Percentiles rank a stretch among this genome's conserved stretches.
These are phyloP conservation scores for Graphium colonna DNA, from an alignment of 2,888 invertebrate genomes.

Conservation along the genomic window DNA sequence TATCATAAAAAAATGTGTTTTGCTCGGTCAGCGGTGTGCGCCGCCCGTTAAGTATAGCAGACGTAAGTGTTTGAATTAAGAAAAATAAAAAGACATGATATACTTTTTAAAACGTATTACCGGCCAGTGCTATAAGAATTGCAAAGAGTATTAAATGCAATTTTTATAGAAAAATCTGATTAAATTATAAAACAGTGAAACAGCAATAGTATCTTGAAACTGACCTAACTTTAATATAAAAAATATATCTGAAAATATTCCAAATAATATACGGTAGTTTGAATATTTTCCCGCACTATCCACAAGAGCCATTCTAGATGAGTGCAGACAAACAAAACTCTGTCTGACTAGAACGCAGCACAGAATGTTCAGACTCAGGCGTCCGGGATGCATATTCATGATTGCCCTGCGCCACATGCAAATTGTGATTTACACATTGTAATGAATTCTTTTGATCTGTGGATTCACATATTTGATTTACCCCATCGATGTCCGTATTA, in stretches of 20 bases:
- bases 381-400: constrained; percentile 75
- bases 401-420: constrained; percentile 73
- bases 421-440: constrained; percentile 79
- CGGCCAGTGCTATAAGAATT: too few species aligned
- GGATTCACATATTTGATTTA: constrained; percentile 79
- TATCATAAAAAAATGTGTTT: too few species aligned
- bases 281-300: too few species aligned
- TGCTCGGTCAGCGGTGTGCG: constrained; percentile 66
- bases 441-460: constrained; percentile 81
- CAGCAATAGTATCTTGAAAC: too few species aligned
- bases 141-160: too few species aligned
- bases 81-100: neutral
- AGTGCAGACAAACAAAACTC: constrained; percentile 24
- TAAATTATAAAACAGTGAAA: too few species aligned
- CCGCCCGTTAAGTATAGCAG: constrained; percentile 37
- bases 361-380: constrained; percentile 65
- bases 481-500: constrained; percentile 71
- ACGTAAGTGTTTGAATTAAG: constrained; percentile 23
- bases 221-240: too few species aligned
- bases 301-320: too few species aligned
- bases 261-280: too few species aligned
- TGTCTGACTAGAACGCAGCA: constrained; percentile 52
- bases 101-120: too few species aligned
- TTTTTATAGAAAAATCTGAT: too few species aligned
- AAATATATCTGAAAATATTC: too few species aligned